Evolutionary conservation across 1,140 invertebrate genomes (phyloP), one percentile per base, ranked within the genome.

Genomic region (Ephestia elutella): DNA sequence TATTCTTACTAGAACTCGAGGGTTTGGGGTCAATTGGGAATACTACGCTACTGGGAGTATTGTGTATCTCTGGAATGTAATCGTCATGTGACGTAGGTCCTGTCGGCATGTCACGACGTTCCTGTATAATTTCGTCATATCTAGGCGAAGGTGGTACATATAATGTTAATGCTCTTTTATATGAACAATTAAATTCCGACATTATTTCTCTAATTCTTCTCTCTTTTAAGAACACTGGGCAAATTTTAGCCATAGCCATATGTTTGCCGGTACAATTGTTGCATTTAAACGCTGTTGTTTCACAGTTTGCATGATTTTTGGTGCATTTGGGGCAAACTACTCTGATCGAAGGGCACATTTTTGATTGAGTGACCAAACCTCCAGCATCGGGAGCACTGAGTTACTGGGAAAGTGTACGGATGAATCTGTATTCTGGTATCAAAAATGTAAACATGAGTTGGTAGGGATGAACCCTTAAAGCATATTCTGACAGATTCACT

Each of bases 311-410:
- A 56, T 76, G 68, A 9, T 57, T 38, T 2, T 49, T 49, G 13
- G 63, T 57, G 57, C 71, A 76, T 60, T 73, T 76, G 15, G 71
- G 73, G 30, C 73, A 76, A 13, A 65, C 15, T 13, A 57, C 48
- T 54, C 65, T 71, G 19, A 51, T 53, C 13, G 59, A 50, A 1
- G 65, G 59, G 19, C 71, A 73, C 7, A 53, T n/a, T 49, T 19
- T 61, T 63, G 0, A 56, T 5, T 0, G 49, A 50, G 35, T 76
- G 69, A 2, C 68, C 71, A 54, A 60, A 65, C 38, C 51, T 62
- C 71, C 73, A 76, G 21, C 70, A 77, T 13, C 49, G 56, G 0
- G 67, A 66, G 44, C 75, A 75, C 54, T 78, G 73, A 0, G 68
- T 63, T 2, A 78, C 72, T 3, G 75, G 70, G 25, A 73, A 71